Conservation (phyloP, 1,140 invertebrate species). For the Drosophila virilis region DNA sequence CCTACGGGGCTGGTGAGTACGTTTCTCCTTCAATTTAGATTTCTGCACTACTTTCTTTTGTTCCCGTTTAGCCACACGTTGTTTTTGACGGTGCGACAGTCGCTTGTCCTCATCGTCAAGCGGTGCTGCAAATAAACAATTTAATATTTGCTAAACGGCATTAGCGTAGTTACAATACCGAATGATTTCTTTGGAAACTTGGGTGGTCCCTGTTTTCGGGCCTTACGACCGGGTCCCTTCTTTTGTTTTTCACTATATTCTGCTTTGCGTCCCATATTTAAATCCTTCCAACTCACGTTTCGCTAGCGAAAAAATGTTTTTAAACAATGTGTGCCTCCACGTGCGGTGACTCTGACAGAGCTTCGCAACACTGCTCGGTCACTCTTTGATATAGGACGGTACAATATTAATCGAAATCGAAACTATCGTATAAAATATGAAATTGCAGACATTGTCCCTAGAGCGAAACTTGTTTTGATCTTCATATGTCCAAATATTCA, state of each 20-base stretch:
- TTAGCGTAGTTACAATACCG: slow-evolving; percentile 76
- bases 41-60: slow-evolving; percentile 86
- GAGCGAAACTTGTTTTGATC: not conserved
- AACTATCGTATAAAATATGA: not conserved
- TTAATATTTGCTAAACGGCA: slow-evolving; percentile 6
- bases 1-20: slow-evolving; percentile 46
- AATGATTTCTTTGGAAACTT: slow-evolving; percentile 86
- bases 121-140: slow-evolving; percentile 57
- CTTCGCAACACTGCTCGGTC: slow-evolving; percentile 24
- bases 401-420: not conserved
- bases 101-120: slow-evolving; percentile 85
- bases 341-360: slow-evolving; percentile 8
- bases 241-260: slow-evolving; percentile 90
- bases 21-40: slow-evolving; percentile 84
- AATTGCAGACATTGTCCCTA: not conserved
- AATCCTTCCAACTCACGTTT: slow-evolving; percentile 3
- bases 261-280: slow-evolving; percentile 93
- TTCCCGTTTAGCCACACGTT: slow-evolving; percentile 87
- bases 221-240: slow-evolving; percentile 92
- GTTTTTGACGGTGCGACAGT: slow-evolving; percentile 89
- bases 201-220: slow-evolving; percentile 93
- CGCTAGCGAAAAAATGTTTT: slow-evolving; percentile 11
- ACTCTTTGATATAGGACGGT: not conserved
- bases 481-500: too few species aligned
- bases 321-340: slow-evolving; percentile 48